Evolutionary conservation across 2,113 vertebrate genomes (phyloP).

Genomic region (Platanista minor): DNA sequence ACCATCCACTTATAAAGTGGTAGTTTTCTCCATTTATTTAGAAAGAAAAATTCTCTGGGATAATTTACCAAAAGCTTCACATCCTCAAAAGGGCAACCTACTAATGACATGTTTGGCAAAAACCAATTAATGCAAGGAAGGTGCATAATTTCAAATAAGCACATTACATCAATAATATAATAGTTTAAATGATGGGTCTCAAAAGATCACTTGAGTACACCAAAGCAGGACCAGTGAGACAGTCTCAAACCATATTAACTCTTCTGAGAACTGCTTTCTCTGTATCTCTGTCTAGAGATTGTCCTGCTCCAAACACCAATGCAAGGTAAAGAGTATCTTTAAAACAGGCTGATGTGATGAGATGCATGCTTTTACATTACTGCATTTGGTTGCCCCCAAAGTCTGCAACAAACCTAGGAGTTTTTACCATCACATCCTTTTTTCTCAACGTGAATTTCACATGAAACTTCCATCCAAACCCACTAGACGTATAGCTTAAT

Average conservation of each 20-base stretch:
- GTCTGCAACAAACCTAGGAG: neutral
- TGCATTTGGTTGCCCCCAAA: neutral
- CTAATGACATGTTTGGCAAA: neutral
- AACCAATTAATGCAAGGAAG: neutral
- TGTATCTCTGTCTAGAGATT: fast-evolving
- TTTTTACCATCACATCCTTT: neutral
- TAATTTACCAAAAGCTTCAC: neutral
- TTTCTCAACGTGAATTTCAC: neutral
- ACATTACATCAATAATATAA: neutral
- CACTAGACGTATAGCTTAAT: neutral
- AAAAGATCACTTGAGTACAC: constrained; percentile 74
- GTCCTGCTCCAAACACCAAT: neutral
- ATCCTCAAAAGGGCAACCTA: neutral
- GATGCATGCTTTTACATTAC: neutral
- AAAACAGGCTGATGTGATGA: neutral
- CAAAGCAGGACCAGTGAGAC: constrained; percentile 60
- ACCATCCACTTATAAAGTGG: neutral
- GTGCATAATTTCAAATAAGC: neutral
- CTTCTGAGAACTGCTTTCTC: neutral
- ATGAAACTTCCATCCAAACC: neutral
- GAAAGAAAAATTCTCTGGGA: neutral
- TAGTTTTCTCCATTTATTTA: neutral
- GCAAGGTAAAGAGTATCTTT: neutral
- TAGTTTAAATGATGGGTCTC: neutral
- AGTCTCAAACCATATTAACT: neutral